These are phyloP conservation scores for Slavum lentiscoides DNA, from an alignment of 2,888 invertebrate genomes.

Conservation along the genomic window DNA sequence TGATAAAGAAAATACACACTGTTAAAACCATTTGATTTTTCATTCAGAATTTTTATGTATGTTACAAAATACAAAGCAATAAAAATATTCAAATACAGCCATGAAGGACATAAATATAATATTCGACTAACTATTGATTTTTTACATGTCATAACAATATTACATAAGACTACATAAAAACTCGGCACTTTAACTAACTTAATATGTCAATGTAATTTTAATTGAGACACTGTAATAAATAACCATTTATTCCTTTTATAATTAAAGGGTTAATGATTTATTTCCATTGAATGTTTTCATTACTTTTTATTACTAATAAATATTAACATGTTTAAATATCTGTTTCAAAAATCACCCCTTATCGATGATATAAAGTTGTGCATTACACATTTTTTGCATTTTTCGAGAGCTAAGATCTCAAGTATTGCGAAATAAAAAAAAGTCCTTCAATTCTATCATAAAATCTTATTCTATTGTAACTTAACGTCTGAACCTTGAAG, in stretches of 20 bases:
- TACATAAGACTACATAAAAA: background rate
- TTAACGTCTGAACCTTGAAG: slow-evolving; percentile 43
- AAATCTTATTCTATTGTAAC: slow-evolving; percentile 33
- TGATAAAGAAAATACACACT: no score
- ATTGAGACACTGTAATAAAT: background rate
- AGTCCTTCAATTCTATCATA: slow-evolving; percentile 44
- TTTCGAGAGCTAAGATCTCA: background rate
- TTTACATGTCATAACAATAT: background rate
- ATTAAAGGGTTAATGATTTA: background rate
- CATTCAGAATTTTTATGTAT: no score
- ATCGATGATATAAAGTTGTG: no score
- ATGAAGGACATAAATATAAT: no score
- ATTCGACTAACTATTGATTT: background rate
- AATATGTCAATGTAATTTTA: background rate
- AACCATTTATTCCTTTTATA: background rate
- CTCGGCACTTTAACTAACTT: background rate
- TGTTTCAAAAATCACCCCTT: no score
- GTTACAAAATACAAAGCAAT: no score
- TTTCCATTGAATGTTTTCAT: background rate
- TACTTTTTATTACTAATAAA: no score
- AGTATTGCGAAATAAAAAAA: slow-evolving; percentile 21
- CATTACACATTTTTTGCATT: background rate
- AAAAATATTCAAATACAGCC: no score
- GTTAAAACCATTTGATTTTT: no score
- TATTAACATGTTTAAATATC: no score